Evolutionary conservation across 2,888 invertebrate species (phyloP).

Genomic region (Pemphredon lugubris): DNA sequence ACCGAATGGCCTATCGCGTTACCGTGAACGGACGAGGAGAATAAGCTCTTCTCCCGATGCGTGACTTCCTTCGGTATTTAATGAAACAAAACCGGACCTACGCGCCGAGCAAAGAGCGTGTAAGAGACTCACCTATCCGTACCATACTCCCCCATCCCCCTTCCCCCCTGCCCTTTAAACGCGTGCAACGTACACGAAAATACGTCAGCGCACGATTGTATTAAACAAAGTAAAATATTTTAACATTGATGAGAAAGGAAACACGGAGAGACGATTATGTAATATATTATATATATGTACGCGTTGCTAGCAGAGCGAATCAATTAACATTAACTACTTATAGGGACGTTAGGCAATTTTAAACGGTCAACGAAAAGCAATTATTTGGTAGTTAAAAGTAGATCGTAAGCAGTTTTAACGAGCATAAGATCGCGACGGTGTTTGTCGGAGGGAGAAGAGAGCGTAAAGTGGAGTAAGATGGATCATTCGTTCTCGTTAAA

Average conservation of each 20-base stretch:
- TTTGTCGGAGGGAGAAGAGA: constrained; percentile 7
- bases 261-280: constrained; percentile 46
- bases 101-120: no score
- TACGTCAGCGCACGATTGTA: constrained; percentile 7
- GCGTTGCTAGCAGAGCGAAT: constrained; percentile 32
- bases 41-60: constrained; percentile 16
- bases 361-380: constrained; percentile 72
- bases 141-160: no score
- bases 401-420: constrained; percentile 41
- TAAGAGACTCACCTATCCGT: no score
- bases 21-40: neutral
- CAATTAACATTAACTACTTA: constrained; percentile 38
- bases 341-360: constrained; percentile 47
- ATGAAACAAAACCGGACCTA: no score
- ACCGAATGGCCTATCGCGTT: constrained; percentile 52
- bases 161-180: no score
- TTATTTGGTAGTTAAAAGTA: constrained; percentile 60
- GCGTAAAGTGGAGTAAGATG: constrained; percentile 1
- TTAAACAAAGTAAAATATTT: constrained; percentile 62
- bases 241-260: constrained; percentile 54
- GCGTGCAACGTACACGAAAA: constrained; percentile 24
- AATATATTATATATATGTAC: constrained; percentile 47
- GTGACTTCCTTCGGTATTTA: neutral
- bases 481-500: constrained; percentile 1
- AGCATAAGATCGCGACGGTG: constrained; percentile 10